Conservation (phyloP, 2,888 invertebrate genomes). For the Eristalis intricaria region DNA sequence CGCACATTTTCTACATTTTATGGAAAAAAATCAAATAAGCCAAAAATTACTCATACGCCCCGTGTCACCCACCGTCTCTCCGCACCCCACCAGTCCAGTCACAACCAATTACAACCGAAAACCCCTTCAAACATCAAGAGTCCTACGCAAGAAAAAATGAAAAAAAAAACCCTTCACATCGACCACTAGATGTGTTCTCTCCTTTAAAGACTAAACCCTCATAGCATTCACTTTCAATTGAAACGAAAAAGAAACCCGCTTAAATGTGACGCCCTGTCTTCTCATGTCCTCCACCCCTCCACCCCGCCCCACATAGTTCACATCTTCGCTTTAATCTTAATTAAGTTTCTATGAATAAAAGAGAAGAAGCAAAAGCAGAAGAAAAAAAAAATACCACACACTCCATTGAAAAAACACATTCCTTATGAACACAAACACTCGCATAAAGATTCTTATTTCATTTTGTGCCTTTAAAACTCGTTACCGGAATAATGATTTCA, state of each 20-base stretch:
- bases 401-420: slow-evolving; percentile 6
- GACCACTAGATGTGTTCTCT: not conserved
- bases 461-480: slow-evolving; percentile 48
- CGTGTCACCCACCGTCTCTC: not conserved
- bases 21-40: too few species aligned
- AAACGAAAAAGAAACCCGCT: not conserved
- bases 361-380: not conserved
- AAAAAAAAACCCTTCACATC: not conserved
- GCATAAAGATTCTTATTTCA: slow-evolving; percentile 12
- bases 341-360: slow-evolving; percentile 18
- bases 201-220: not conserved
- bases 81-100: not conserved
- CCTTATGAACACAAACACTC: not conserved
- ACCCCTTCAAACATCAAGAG: not conserved
- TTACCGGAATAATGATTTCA: slow-evolving; percentile 42
- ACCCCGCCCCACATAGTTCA: not conserved
- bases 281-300: not conserved
- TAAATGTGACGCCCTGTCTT: not conserved
- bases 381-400: too few species aligned
- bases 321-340: slow-evolving; percentile 15
- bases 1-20: too few species aligned
- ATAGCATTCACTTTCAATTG: not conserved
- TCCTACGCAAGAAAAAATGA: not conserved
- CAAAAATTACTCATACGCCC: slow-evolving; percentile 1
- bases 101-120: not conserved